Conservation (phyloP, 2,113 vertebrate genomes). For the Cinclus cinclus region DNA sequence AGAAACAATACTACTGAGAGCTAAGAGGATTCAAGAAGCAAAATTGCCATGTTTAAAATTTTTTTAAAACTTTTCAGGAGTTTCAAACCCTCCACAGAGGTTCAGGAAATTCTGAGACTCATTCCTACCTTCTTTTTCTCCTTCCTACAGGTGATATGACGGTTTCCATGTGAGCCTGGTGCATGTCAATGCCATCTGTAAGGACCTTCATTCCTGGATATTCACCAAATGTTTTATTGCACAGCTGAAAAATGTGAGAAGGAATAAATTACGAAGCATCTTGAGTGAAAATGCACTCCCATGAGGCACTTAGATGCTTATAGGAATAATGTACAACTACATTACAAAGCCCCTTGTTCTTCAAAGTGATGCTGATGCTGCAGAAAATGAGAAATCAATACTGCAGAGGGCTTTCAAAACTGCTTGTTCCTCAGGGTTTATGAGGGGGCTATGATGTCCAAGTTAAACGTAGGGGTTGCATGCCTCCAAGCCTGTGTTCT, state of each 20-base stretch:
- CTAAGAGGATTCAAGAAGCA: background rate
- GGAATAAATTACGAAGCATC: background rate
- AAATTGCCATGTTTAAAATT: background rate
- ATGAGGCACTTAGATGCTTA: background rate
- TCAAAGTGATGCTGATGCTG: slow-evolving; percentile 31
- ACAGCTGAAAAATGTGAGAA: background rate
- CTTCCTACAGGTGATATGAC: background rate
- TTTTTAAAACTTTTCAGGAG: background rate
- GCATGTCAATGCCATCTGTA: background rate
- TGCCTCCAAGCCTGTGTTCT: background rate
- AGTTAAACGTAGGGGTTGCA: background rate
- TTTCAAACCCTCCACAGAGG: background rate
- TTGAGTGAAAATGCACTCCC: background rate
- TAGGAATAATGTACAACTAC: background rate
- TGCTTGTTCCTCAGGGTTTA: background rate
- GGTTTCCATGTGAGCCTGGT: background rate
- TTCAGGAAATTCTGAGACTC: background rate
- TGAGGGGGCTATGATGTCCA: background rate
- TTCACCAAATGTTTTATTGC: background rate
- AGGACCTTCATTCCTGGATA: background rate
- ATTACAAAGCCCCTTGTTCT: slow-evolving; percentile 17
- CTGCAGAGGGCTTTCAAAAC: slow-evolving; percentile 5
- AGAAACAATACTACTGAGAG: background rate
- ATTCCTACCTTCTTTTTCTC: background rate
- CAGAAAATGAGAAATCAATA: slow-evolving; percentile 15